Evolutionary conservation across 2,888 invertebrate genomes (phyloP), one percentile per base, ranked within the genome.

Genomic region (Hirudinaria manillensis): DNA sequence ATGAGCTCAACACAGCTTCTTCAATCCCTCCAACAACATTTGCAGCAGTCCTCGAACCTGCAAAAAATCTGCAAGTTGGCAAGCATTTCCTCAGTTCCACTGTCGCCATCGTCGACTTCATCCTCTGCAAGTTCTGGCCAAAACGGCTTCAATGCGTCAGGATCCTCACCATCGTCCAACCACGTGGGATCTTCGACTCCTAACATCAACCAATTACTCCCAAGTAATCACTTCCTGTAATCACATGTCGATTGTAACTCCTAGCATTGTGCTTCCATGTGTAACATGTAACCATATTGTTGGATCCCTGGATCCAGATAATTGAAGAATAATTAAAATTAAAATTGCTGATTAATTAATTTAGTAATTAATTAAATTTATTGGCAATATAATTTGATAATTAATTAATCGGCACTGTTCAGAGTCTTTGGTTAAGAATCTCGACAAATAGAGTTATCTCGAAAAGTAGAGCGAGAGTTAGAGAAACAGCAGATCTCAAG

Each of bases 181-280:
- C 76, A 66, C 27, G 72, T 51, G 10, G 72, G 34, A 6, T 66
- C 77, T 45, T 56, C 71, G 24, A 76, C 79, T 19, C 78, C 79
- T n/a, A 80, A 80, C 75, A 79, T 80, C 76, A 80, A 80, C 78
- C 80, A 80, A 74, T 77, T 80, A n/a, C 75, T 80, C 55, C 80
- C 79, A 66, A 80, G 80, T 80, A 51, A 75, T 77, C 76, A 27
- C 29, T 45, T 21, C 19, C 19, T n/a, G 6, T 21, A 19, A 38
- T 74, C 10, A 36, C 7, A 16, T 53, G 21, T 53, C 21, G 53
- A 21, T 16, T 53, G 53, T 13, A 21, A 16, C 53, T 53, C 53
- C 13, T 13, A 21, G 53, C 53, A n/a, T n/a, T n/a, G n/a, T n/a
- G n/a, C n/a, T n/a, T n/a, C n/a, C n/a, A n/a, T n/a, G n/a, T n/a